phyloP scores from a whole-genome alignment of 2,113 vertebrate species.

The Xerus inauris region DNA sequence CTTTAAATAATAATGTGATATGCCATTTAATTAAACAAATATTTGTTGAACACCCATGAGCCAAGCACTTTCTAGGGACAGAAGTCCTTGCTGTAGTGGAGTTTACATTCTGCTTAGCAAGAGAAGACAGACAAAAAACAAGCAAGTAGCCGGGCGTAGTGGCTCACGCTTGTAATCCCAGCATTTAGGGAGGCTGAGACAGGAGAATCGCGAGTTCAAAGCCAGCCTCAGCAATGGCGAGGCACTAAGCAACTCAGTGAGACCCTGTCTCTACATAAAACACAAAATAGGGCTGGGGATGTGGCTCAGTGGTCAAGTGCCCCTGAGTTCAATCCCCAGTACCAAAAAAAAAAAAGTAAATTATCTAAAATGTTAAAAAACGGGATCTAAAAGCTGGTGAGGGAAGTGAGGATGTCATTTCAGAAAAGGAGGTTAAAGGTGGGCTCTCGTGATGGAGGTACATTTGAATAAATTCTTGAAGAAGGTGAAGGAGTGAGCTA shows the following conservation, averaged over 20 bases:
- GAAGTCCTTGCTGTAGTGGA: background rate
- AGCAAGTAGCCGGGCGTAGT: too few relatives aligned
- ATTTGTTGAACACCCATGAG: background rate
- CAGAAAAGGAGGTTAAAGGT: background rate
- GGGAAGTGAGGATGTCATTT: background rate
- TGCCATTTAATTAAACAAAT: background rate
- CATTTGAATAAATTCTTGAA: background rate
- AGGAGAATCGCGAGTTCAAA: too few relatives aligned
- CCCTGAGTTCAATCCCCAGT: too few relatives aligned
- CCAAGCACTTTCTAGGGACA: background rate
- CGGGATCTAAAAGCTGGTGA: background rate
- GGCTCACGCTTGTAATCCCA: too few relatives aligned
- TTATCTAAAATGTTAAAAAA: background rate
- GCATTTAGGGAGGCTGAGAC: too few relatives aligned
- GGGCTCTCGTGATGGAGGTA: background rate
- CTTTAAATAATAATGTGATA: slow-evolving; percentile 28
- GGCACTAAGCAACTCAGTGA: too few relatives aligned
- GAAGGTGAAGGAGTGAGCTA: background rate
- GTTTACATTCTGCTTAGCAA: slow-evolving; percentile 19
- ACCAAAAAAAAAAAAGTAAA: too few relatives aligned
- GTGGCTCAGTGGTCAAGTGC: too few relatives aligned
- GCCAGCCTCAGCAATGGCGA: too few relatives aligned
- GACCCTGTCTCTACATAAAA: too few relatives aligned
- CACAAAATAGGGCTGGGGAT: too few relatives aligned
- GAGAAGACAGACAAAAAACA: slow-evolving; percentile 1